Evolutionary conservation across 2,797 vertebrate species (phyloP).

Genomic region (Pitangus sulphuratus): DNA sequence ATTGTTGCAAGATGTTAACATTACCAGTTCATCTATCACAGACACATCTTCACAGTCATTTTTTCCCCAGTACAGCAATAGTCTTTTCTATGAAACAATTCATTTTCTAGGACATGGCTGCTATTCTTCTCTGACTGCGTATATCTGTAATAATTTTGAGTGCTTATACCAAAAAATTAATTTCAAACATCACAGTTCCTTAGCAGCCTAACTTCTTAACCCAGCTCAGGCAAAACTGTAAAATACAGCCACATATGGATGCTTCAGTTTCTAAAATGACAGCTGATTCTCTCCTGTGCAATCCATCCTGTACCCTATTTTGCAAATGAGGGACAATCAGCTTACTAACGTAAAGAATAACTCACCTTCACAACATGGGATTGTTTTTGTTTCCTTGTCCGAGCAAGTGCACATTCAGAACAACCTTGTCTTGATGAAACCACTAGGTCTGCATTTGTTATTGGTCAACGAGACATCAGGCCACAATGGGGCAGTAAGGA

Average conservation of each 20-base stretch:
- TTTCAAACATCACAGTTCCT: neutral
- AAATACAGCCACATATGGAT: neutral
- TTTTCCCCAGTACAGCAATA: neutral
- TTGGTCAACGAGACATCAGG: accelerated
- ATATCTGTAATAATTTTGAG: neutral
- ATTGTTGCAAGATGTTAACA: neutral
- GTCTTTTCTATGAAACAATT: neutral
- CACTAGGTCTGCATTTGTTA: neutral
- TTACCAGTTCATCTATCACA: neutral
- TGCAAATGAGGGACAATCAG: neutral
- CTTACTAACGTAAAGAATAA: neutral
- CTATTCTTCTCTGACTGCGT: neutral
- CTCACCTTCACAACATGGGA: neutral
- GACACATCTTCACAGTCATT: neutral
- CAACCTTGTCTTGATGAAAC: neutral
- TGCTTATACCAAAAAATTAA: accelerated
- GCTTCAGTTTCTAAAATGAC: neutral
- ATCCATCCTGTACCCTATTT: neutral
- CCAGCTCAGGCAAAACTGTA: neutral
- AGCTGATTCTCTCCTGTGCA: neutral
- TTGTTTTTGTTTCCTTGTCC: neutral
- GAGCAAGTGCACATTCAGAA: neutral
- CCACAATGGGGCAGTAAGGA: neutral
- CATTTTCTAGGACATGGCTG: neutral
- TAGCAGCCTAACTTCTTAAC: neutral